phyloP scores from a whole-genome alignment of 2,113 vertebrate species.

The Scytalopus superciliaris region DNA sequence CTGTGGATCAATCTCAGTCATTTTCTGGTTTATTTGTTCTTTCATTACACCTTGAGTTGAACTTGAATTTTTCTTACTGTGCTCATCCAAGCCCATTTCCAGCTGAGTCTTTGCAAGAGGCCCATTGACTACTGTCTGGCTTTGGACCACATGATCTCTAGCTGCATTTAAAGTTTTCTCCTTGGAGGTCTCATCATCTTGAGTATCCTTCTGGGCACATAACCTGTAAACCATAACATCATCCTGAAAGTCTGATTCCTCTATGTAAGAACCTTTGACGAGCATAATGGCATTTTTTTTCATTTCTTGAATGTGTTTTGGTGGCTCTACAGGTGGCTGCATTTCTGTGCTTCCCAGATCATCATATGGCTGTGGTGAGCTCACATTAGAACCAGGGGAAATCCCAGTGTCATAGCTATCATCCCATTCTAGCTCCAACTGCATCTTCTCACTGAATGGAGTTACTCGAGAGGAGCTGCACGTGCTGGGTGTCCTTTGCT shows the following conservation, averaged over 20 bases:
- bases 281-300: conserved; percentile 88
- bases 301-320: conserved; percentile 93
- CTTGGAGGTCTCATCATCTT: conserved; percentile 26
- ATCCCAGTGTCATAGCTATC: conserved; percentile 91
- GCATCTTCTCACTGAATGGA: conserved; percentile 63
- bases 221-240: conserved; percentile 93
- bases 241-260: conserved; percentile 95
- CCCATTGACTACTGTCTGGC: conserved; percentile 64
- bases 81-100: conserved; percentile 28
- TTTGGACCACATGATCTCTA: not conserved
- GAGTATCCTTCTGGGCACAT: conserved; percentile 86
- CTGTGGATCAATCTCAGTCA: not conserved
- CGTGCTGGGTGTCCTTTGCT: not conserved
- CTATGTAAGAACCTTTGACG: conserved; percentile 90
- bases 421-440: conserved; percentile 94
- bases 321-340: conserved; percentile 73
- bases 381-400: conserved; percentile 68
- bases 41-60: not conserved
- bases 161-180: not conserved
- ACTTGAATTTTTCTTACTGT: conserved; percentile 25
- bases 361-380: conserved; percentile 17
- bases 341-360: conserved; percentile 5
- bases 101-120: conserved; percentile 30
- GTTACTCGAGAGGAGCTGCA: not conserved
- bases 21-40: conserved; percentile 18